phyloP scores from a whole-genome alignment of 1,140 invertebrate species.

The Drosophila burlai region DNA sequence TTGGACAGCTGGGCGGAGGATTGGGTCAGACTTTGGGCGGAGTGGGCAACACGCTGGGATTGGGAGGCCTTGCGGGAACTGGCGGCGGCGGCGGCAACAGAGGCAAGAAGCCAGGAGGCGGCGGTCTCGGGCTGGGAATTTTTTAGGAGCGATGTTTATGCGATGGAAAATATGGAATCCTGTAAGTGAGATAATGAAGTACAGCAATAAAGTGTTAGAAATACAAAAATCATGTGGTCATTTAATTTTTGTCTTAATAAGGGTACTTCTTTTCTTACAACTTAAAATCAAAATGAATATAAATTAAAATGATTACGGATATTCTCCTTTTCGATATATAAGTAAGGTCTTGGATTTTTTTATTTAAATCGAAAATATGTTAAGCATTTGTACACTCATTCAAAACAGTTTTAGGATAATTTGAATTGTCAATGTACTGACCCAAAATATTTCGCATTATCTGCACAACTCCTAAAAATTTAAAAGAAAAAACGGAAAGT shows the following conservation, averaged over 20 bases:
- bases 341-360: not conserved
- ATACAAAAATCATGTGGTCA: not conserved
- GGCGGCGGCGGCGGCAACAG: conserved; percentile 3
- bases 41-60: conserved; percentile 43
- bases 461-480: not conserved
- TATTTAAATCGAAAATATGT: not conserved
- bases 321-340: not conserved
- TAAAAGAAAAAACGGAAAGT: not conserved
- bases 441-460: not conserved
- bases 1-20: conserved; percentile 60
- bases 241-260: not conserved
- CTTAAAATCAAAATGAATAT: not conserved
- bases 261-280: not conserved
- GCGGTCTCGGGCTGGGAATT: conserved; percentile 57
- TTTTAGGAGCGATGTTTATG: conserved; percentile 26
- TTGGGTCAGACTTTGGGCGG: conserved; percentile 41
- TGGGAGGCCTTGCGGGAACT: conserved; percentile 21
- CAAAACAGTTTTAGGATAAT: not conserved
- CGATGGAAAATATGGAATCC: not conserved
- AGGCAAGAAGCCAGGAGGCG: conserved; percentile 10
- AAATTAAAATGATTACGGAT: not conserved
- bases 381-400: not conserved
- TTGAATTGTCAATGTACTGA: not conserved
- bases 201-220: not conserved
- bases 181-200: not conserved